A percentile compares a stretch with the other conserved stretches of the same genome.
These are phyloP conservation scores for Aphidius ervi DNA, from an alignment of 1,140 invertebrate species.

Conservation along the genomic window DNA sequence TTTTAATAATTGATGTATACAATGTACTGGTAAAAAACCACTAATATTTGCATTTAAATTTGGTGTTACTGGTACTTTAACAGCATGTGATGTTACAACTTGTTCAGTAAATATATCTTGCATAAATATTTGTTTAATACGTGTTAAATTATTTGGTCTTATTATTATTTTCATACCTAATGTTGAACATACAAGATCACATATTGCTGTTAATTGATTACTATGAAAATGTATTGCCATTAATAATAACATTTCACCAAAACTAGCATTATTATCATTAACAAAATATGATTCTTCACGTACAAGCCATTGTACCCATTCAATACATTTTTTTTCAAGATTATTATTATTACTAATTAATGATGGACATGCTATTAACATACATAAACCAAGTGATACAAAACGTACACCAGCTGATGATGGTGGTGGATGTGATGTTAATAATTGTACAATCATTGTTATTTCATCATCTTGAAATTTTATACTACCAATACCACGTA, in stretches of 20 bases:
- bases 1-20: conserved; percentile 93
- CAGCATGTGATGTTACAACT: conserved; percentile 92
- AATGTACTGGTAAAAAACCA: conserved; percentile 94
- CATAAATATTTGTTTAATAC: conserved; percentile 93
- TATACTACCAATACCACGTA: conserved; percentile 86
- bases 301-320: conserved; percentile 93
- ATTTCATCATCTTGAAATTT: conserved; percentile 95
- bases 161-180: conserved; percentile 94
- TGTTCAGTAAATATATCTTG: conserved; percentile 97
- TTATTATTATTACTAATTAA: conserved; percentile 67
- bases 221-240: conserved; percentile 97
- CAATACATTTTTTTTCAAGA: conserved; percentile 84
- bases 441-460: conserved; percentile 72
- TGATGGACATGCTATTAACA: conserved; percentile 91
- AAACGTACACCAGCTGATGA: conserved; percentile 87
- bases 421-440: conserved; percentile 86
- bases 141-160: conserved; percentile 81
- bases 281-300: conserved; percentile 84
- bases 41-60: conserved; percentile 83
- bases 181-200: conserved; percentile 89
- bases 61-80: conserved; percentile 90
- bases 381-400: conserved; percentile 88
- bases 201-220: conserved; percentile 86
- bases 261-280: conserved; percentile 75
- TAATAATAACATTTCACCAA: conserved; percentile 93